Evolutionary conservation across 1,140 invertebrate species (phyloP), one percentile per base, ranked within the genome.

Genomic region (Theocolax elegans): DNA sequence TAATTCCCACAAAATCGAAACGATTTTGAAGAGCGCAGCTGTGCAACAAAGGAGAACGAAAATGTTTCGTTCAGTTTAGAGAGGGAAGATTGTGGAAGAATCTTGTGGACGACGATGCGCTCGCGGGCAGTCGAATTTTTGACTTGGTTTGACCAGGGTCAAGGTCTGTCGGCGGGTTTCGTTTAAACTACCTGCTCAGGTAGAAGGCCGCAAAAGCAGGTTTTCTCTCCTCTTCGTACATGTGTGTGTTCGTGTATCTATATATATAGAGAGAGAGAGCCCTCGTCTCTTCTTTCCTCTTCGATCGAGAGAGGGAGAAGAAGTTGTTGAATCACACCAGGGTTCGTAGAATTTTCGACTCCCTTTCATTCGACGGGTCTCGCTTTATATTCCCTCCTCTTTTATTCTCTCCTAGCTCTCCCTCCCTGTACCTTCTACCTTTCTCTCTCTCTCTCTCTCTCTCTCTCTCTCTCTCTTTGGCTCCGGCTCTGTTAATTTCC

Each of bases 91-190:
- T n/a, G n/a, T n/a, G n/a, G n/a, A n/a, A n/a, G n/a, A n/a, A n/a
- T n/a, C n/a, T n/a, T n/a, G n/a, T n/a, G n/a, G n/a, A n/a, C n/a
- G n/a, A n/a, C n/a, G n/a, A n/a, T n/a, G n/a, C n/a, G n/a, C n/a
- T n/a, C 27, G 40, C 25, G 21, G 54, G 42, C 23, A 60, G 44
- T 49, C 44, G 53, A 49, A 49, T 54, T 62, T 42, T 31, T 75
- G 75, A 79, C 75, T 79, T 59, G 73, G 72, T 59, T 77, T 73
- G 74, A 70, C 75, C 73, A 73, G 76, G 79, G 76, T 81, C 79
- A 82, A 81, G 80, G 80, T 77, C 75, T 78, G n/a, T n/a, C 69
- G 44, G 0, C 1, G 10, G 21, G 40, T 27, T 35, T 17, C 71
- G 58, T 71, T 74, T 70, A 69, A 70, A 65, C 71, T 75, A 75